Percentiles rank a stretch among this genome's conserved stretches.
These are phyloP conservation scores for Poeciliopsis prolifica DNA, from an alignment of 2,113 vertebrate genomes.

Conservation along the genomic window DNA sequence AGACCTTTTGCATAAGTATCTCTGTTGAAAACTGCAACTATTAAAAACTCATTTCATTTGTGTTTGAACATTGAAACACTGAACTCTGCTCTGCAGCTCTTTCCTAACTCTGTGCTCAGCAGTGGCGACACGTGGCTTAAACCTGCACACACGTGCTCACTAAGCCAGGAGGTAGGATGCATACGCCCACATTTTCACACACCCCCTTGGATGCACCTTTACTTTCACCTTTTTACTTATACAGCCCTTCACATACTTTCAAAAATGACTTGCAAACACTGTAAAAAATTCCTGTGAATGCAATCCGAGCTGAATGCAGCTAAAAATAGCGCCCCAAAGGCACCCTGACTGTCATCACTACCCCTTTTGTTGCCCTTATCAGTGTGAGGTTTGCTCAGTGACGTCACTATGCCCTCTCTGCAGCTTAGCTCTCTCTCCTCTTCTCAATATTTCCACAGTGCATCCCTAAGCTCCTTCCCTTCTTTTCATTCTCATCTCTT, in stretches of 20 bases:
- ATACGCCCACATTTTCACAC: conserved; percentile 12
- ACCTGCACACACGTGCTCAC: conserved; percentile 51
- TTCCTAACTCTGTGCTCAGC: conserved; percentile 64
- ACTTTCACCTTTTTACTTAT: conserved; percentile 35
- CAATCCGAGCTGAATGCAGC: conserved; percentile 46
- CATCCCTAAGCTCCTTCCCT: not conserved
- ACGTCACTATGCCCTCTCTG: conserved; percentile 36
- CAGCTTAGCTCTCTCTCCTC: conserved; percentile 31
- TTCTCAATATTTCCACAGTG: conserved; percentile 30
- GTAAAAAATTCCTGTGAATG: conserved; percentile 9
- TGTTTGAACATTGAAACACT: conserved; percentile 47
- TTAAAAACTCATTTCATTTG: conserved; percentile 1
- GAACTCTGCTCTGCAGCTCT: conserved; percentile 61
- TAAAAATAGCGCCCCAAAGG: conserved; percentile 65
- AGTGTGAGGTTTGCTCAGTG: conserved; percentile 54
- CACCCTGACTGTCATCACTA: conserved; percentile 63
- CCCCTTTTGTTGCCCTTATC: conserved; percentile 70
- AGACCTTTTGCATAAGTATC: too few relatives aligned
- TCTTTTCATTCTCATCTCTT: not conserved
- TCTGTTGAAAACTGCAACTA: too few relatives aligned
- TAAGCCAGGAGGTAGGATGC: conserved; percentile 17
- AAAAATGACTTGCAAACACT: conserved; percentile 28
- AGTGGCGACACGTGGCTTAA: conserved; percentile 60
- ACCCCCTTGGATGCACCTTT: conserved; percentile 23
- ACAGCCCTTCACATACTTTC: conserved; percentile 21